Conservation (phyloP, 2,113 vertebrate genomes). For the Saccopteryx leptura region DNA sequence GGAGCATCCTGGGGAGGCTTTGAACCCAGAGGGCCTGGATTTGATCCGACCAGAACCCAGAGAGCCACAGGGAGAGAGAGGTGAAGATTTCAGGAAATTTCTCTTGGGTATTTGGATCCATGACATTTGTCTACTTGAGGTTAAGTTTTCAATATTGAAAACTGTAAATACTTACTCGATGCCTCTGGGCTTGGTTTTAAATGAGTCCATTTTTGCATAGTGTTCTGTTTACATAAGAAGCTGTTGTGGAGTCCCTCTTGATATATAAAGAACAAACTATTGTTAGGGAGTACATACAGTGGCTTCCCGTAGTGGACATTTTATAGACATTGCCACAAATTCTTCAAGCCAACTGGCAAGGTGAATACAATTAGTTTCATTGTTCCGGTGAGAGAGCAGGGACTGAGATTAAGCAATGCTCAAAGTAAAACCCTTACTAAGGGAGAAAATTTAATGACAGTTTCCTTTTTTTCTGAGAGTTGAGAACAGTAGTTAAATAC, state of each 20-base stretch:
- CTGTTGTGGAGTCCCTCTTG: background rate
- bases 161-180: background rate
- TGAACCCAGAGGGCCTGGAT: background rate
- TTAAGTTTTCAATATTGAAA: constrained; percentile 50
- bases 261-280: constrained; percentile 6
- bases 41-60: background rate
- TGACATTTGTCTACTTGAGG: constrained; percentile 10
- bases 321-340: background rate
- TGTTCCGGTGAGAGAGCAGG: background rate
- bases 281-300: background rate
- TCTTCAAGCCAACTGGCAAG: background rate
- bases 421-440: constrained; percentile 12
- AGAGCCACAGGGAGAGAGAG: background rate
- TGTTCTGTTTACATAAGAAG: constrained; percentile 19
- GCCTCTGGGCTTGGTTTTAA: constrained; percentile 25
- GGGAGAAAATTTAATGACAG: background rate
- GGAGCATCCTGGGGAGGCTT: background rate
- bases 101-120: background rate
- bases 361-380: background rate
- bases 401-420: constrained; percentile 1
- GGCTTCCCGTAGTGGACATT: background rate
- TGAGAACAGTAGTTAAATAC: background rate
- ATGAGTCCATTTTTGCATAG: background rate
- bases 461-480: background rate
- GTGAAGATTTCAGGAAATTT: constrained; percentile 39